Base-by-base conservation (phyloP, 2,797 vertebrate genomes). In the Fistularia commersonii region DNA sequence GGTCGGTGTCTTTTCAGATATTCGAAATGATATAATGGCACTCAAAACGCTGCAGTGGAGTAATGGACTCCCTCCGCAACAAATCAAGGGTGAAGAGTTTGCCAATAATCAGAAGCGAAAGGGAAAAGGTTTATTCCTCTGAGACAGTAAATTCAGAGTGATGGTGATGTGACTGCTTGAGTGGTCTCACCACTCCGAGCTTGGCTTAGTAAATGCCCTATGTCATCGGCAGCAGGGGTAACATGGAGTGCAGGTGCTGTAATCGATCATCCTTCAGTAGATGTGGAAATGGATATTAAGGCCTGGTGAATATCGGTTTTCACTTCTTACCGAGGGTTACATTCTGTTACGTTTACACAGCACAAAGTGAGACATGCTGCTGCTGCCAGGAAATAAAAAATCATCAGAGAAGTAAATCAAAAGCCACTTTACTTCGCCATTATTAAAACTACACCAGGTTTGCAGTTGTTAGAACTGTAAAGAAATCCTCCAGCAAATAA, bases 1-100 rank as follows among this genome's bases (percentile, higher is more conserved):
- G 95, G 95, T 97, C 85, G 54, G 87, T 66, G 2, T 0, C 37
- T 33, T 32, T 8, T 14, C 12, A 15, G 6, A 8, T 32, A 48
- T 53, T 6, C 14, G 49, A 9, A 54, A 39, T 61, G 50, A 65
- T 54, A 54, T 46, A 54, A 44, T 34, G 11, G 15, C 11, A 6
- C 51, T 68, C 58, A 35, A 32, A 64, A 35, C 13, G 48, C 51
- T 33, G 53, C 61, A 32, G 57, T 35, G 38, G 59, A 53, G 57
- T 77, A 81, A 83, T 77, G 73, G 65, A 79, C 48, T 51, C 12
- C 7, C 14, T 31, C 8, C 0, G 32, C 61, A 54, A 72, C 76
- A 84, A 81, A 76, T 81, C 74, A 75, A 39, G 32, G 31, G 37
- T 32, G 61, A 56, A 51, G 51, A 32, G 42, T 58, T 61, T 56